Percentiles rank a stretch among this genome's conserved stretches.
Conservation (phyloP, 2,113 vertebrate species). For the Dromaius novaehollandiae region DNA sequence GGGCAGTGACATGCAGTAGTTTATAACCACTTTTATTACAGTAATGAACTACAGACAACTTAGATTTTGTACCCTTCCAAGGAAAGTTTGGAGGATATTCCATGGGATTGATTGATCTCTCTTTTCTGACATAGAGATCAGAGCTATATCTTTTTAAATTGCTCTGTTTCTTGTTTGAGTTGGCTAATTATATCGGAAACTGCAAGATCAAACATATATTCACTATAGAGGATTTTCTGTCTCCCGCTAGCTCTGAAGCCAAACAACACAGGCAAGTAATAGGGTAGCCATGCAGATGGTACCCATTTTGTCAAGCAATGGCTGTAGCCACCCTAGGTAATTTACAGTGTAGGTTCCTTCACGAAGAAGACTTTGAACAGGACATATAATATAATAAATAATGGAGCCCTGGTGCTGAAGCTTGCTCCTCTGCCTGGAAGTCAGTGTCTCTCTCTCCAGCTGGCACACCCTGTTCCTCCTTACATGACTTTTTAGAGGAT, state of each 20-base stretch:
- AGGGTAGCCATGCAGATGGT: background rate
- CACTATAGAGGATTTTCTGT: background rate
- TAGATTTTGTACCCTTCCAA: background rate
- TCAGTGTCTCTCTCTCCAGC: background rate
- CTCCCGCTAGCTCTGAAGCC: background rate
- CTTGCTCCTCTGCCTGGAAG: background rate
- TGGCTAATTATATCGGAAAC: constrained; percentile 1
- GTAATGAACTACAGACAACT: background rate
- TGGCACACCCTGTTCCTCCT: background rate
- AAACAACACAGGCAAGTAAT: background rate
- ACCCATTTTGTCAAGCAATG: background rate
- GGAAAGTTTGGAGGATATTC: background rate
- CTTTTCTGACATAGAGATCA: background rate
- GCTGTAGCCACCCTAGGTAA: background rate
- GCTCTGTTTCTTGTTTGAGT: background rate
- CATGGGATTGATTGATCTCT: background rate
- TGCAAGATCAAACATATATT: background rate
- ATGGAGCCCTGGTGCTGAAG: fast-evolving
- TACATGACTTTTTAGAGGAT: background rate
- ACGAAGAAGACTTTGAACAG: background rate
- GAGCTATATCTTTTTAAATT: background rate
- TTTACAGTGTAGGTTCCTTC: background rate
- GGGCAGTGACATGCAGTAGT: background rate
- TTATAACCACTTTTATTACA: background rate
- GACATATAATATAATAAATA: background rate